Evolutionary conservation across 1,140 invertebrate genomes (phyloP).

Genomic region (Patella vulgata): DNA sequence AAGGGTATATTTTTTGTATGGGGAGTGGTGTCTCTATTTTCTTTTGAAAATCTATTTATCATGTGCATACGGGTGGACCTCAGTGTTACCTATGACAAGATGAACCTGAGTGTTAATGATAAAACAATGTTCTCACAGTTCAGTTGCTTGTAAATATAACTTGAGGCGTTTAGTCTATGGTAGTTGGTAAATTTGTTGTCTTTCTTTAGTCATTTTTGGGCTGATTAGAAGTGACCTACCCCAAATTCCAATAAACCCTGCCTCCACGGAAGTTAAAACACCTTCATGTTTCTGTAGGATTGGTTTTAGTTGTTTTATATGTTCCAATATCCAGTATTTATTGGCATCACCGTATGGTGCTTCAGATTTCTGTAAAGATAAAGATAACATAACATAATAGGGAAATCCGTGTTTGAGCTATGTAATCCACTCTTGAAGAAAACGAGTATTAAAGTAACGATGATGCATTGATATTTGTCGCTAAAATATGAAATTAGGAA

Average conservation of each 20-base stretch:
- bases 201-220: background rate
- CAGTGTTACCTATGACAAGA: too few relatives aligned
- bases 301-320: constrained; percentile 27
- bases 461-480: background rate
- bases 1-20: too few relatives aligned
- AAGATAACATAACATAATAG: background rate
- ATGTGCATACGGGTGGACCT: too few relatives aligned
- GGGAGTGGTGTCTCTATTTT: too few relatives aligned
- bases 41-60: too few relatives aligned
- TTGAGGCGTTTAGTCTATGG: too few relatives aligned
- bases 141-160: too few relatives aligned
- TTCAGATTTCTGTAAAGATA: constrained; percentile 1
- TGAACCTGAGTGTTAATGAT: too few relatives aligned
- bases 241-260: constrained; percentile 35
- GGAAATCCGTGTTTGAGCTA: too few relatives aligned
- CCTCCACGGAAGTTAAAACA: constrained; percentile 27
- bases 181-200: background rate
- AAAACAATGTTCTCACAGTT: too few relatives aligned
- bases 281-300: constrained; percentile 23
- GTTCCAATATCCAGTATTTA: constrained; percentile 21
- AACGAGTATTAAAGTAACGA: background rate
- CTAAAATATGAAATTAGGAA: background rate
- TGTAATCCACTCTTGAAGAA: background rate
- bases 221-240: constrained; percentile 6
- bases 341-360: constrained; percentile 31